Evolutionary conservation across 2,888 invertebrate genomes (phyloP).

Genomic region (Beris morrisii): DNA sequence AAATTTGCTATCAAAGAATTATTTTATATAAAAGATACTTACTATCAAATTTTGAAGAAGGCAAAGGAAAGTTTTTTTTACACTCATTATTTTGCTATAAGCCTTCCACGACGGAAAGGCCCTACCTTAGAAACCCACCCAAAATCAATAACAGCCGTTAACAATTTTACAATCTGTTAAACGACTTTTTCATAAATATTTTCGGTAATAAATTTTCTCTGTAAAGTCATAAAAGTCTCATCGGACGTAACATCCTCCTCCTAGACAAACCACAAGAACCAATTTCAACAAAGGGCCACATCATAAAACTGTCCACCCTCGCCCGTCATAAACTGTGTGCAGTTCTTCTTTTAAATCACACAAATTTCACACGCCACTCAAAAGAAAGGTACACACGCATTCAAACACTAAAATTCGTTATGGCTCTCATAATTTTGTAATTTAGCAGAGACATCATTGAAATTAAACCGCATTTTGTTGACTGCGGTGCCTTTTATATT

Average conservation of each 20-base stretch:
- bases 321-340: not conserved
- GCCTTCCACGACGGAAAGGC: no score
- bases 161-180: no score
- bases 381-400: constrained; percentile 1
- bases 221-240: constrained; percentile 21
- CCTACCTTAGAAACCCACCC: no score
- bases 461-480: not conserved
- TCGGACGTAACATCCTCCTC: not conserved
- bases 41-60: no score
- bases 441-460: constrained; percentile 9
- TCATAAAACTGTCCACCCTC: constrained; percentile 29
- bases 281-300: constrained; percentile 17
- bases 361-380: constrained; percentile 26
- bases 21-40: no score
- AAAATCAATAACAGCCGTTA: no score
- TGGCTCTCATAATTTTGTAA: constrained; percentile 27
- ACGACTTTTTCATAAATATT: constrained; percentile 11
- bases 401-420: constrained; percentile 26
- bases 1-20: no score
- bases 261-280: constrained; percentile 19
- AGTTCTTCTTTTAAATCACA: constrained; percentile 11
- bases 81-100: no score
- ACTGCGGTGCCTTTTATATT: not conserved
- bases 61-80: no score
- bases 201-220: constrained; percentile 9